Base-by-base conservation (phyloP, 2,113 vertebrate genomes). In the Psittacula cyanocephala region DNA sequence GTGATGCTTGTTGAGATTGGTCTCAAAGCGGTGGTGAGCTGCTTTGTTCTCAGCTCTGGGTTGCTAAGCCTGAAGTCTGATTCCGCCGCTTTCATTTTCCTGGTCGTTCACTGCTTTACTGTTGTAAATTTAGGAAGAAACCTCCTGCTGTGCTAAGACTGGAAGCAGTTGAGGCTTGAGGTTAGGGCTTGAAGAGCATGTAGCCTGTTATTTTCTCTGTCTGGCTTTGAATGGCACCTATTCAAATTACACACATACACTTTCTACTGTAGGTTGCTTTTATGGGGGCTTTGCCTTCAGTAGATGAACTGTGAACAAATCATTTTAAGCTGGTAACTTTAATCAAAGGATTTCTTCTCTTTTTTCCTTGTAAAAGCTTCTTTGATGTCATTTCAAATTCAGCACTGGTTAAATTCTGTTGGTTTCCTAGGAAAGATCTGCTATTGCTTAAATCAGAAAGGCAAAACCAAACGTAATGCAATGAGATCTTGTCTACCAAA, bases 61-160 rank as follows among this genome's bases (percentile, higher is more conserved):
- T 92, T 44, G 17, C 31, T 10, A 77, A 92, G 41, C 28, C 89
- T 82, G 71, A 85, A 89, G 49, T 59, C 87, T 83, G 85, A 74
- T 93, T 80, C 83, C 0, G 10, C 55, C 1, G 2, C 31, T 80
- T 86, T 71, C 43, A 9, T 90, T 63, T 93, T 92, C 60, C 79
- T 20, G 10, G 74, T 70, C 69, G 44, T 35, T 95, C 29, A 3
- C 33, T 77, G 68, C 50, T 95, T 91, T 83, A 63, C 7, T 29
- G 27, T 47, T 71, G 82, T 60, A 86, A 86, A 83, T 88, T 75
- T 81, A 94, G 90, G 33, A 93, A 77, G 95, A 93, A 70, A 22
- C 3, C 27, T 94, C 89, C 75, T 88, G 80, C 89, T 92, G 81
- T 88, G 64, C 79, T 86, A 91, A 83, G 88, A 83, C 72, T 88